A percentile compares a stretch with the other conserved stretches of the same genome.
phyloP scores from a whole-genome alignment of 2,113 vertebrate species.

The Desmodus rotundus region DNA sequence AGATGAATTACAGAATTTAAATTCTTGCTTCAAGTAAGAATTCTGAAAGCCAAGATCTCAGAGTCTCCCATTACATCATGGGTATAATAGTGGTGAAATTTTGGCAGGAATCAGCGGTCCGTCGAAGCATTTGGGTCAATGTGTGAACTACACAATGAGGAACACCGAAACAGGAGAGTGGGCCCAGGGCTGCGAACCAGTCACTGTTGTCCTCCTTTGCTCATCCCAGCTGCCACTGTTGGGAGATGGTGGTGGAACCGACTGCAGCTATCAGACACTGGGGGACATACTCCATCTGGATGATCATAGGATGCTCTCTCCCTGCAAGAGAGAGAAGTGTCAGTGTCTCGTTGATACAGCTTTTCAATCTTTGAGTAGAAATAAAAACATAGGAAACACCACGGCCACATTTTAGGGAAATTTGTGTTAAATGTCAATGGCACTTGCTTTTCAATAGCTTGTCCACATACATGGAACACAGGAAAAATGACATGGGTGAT shows the following conservation, averaged over 20 bases:
- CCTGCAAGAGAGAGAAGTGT: neutral
- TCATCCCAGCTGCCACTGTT: neutral
- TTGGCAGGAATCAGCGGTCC: neutral
- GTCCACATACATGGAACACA: neutral
- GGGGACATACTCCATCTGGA: neutral
- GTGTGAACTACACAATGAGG: neutral
- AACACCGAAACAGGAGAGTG: neutral
- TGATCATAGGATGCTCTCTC: neutral
- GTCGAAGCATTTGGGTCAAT: neutral
- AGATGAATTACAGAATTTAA: neutral
- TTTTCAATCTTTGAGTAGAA: neutral
- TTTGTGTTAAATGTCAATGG: neutral
- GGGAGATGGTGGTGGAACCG: too few species aligned
- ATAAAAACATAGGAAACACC: neutral
- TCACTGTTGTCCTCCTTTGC: neutral
- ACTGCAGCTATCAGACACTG: neutral
- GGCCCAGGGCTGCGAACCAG: accelerated
- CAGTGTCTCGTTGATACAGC: neutral
- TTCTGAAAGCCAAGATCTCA: neutral
- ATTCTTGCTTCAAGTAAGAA: neutral
- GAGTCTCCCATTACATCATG: neutral
- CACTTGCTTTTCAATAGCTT: neutral
- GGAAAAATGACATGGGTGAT: neutral
- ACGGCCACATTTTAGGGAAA: neutral
- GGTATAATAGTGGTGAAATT: neutral